Base-by-base conservation (phyloP, 1,140 invertebrate species). In the Elysia chlorotica region DNA sequence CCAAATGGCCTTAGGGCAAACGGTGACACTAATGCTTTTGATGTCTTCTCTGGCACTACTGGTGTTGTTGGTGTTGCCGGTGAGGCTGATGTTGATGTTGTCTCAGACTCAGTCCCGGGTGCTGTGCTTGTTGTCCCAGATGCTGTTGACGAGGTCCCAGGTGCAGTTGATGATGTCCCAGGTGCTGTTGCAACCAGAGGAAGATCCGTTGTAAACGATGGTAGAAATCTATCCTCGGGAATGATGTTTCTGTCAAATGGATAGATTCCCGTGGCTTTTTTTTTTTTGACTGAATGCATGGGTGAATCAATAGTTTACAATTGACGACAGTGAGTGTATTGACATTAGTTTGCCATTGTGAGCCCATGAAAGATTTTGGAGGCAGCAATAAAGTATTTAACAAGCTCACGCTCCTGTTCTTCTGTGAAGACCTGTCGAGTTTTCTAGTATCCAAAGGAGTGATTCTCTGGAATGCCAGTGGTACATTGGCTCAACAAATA, bases 21-120 rank as follows among this genome's bases (percentile, higher is more conserved):
- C 35, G 61, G 14, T 63, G 28, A 17, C n/a, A 33, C 5, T 33
- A 33, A 30, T 63, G 61, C 4, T 31, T 3, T 25, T 65, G 3
- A 31, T 4, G 62, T 14, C 48, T 19, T n/a, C 48, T 0, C 1
- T 67, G 65, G 31, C 31, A 30, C n/a, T 67, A 17, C 17, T 67
- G 35, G n/a, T 67, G 37, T 23, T 41, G 65, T 1, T 67, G 65
- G 31, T 66, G 65, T 3, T 66, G 65, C 21, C 48, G 35, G 14
- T 38, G 65, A 41, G 37, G 37, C 19, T 66, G 65, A 41, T 66
- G 65, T n/a, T 38, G 65, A 41, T 66, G 65, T n/a, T 66, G 65
- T n/a, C 48, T 35, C 2, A 10, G 65, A 36, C 48, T 17, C n/a
- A 41, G 65, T 23, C 48, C 36, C n/a, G 38, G 35, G 41, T 67